Evolutionary conservation across 2,113 vertebrate species (phyloP), one percentile per base, ranked within the genome.

Genomic region (Rissa tridactyla): DNA sequence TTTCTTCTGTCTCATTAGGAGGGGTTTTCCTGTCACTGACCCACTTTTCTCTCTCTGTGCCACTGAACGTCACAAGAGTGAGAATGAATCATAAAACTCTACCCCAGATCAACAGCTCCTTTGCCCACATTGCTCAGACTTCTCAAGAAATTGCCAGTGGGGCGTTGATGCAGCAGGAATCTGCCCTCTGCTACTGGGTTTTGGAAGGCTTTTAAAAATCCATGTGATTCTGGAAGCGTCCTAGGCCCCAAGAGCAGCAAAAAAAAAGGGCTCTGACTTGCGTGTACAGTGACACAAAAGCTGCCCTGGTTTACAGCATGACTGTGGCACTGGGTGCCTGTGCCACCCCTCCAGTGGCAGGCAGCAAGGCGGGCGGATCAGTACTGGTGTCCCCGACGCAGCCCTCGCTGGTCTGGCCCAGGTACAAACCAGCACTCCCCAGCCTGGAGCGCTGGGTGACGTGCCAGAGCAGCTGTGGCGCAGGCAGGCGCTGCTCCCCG

Each of bases 11-110:
- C 76, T 91, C 25, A 27, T 38, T 68, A 75, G 79, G 66, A 88
- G 52, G 64, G 38, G 55, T 77, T 91, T 94, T 96, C 90, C 75
- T 84, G 83, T 88, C 76, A 62, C 57, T 77, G 76, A 73, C 65
- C 54, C 55, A 60, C 71, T 77, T 84, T 88, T 68, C 49, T 90
- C 69, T 73, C 36, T 88, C 26, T 80, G 57, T 65, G 54, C 51
- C 42, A 36, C 46, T 82, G 44, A 70, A 58, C 3, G 5, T 62
- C 81, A 64, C 60, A 29, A 38, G 38, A 89, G 19, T 30, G 70
- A 90, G 84, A 73, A 69, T 68, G 70, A 95, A 72, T 88, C 87
- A 73, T 61, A 47, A 85, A 90, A 25, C 42, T 62, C 15, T 34
- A 38, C 42, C 58, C 52, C 52, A 52, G 36, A 57, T 25, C 55